A percentile compares a stretch with the other conserved stretches of the same genome.
phyloP scores from a whole-genome alignment of 1,140 invertebrate genomes.

The Mactra quadrangularis region DNA sequence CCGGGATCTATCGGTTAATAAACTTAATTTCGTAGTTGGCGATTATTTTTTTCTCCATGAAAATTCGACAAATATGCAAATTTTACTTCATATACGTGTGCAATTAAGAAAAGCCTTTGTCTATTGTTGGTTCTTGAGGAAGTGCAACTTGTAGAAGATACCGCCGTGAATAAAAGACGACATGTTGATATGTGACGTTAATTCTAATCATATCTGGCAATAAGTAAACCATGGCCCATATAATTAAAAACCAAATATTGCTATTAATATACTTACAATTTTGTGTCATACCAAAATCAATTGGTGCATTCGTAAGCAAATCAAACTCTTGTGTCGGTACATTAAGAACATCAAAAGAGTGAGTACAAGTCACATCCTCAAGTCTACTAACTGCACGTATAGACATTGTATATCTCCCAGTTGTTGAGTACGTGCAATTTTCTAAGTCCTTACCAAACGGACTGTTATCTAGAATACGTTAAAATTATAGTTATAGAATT shows the following conservation, averaged over 20 bases:
- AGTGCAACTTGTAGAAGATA: no score
- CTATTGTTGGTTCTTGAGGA: no score
- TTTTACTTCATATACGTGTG: no score
- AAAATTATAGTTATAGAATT: not conserved
- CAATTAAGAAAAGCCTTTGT: no score
- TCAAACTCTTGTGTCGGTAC: slow-evolving; percentile 65
- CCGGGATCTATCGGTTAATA: no score
- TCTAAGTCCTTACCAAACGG: slow-evolving; percentile 67
- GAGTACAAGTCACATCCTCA: slow-evolving; percentile 62
- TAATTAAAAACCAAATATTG: not conserved
- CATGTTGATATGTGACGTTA: no score
- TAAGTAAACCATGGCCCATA: no score
- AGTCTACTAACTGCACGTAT: slow-evolving; percentile 69
- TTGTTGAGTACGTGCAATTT: slow-evolving; percentile 65
- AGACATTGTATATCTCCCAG: slow-evolving; percentile 64
- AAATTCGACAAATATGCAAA: no score
- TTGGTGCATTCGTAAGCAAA: slow-evolving; percentile 27
- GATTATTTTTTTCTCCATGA: no score
- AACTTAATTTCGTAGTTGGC: no score
- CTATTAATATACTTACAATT: slow-evolving; percentile 34
- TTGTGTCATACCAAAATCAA: slow-evolving; percentile 10
- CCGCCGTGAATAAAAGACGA: no score
- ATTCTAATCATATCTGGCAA: no score
- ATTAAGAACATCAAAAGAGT: slow-evolving; percentile 68
- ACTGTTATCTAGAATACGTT: slow-evolving; percentile 41